Base-by-base conservation (phyloP, 2,797 vertebrate species). In the Limnodromus scolopaceus region DNA sequence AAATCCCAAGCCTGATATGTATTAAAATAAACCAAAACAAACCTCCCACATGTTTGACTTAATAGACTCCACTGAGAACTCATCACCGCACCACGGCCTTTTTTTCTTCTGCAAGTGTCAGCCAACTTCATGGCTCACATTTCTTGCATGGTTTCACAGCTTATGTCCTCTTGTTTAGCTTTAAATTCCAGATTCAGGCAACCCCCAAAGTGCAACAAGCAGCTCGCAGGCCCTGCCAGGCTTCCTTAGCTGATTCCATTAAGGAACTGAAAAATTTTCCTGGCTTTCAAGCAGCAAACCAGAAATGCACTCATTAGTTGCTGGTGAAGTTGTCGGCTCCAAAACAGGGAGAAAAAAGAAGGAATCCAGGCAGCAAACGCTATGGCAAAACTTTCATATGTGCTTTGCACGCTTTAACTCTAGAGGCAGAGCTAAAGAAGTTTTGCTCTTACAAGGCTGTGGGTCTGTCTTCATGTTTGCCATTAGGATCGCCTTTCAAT, bases 51-150 rank as follows among this genome's bases (percentile, higher is more conserved):
- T 39, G 4, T 39, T 51, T 66, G 14, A 11, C 49, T 79, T 51
- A 25, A 71, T 83, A 45, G 25, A 60, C 12, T 49, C 43, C 17
- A 11, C 38, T 25, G 55, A 63, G 55, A 86, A 28, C 49, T 24
- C 51, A 9, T 18, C 16, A 10, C 34, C 2, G 13, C 12, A 24
- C n/a, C 11, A 19, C 1, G 0, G 8, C 23, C 9, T 53, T 53
- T 57, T 45, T 30, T 30, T 7, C 43, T 69, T 79, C n/a, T 46
- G 10, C 19, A 43, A 28, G 38, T 16, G 18, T 17, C 20, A 46
- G 46, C 12, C 63, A 49, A 24, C 12, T 28, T 22, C 30, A 11
- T 22, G 24, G 9, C n/a, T 72, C 17, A 9, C 6, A 1, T 18
- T 64, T 38, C 13, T 8, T n/a, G 17, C 8, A 1, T 22, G n/a